Evolutionary conservation across 2,797 vertebrate genomes (phyloP), one percentile per base, ranked within the genome.

Genomic region (Anguilla marmorata): DNA sequence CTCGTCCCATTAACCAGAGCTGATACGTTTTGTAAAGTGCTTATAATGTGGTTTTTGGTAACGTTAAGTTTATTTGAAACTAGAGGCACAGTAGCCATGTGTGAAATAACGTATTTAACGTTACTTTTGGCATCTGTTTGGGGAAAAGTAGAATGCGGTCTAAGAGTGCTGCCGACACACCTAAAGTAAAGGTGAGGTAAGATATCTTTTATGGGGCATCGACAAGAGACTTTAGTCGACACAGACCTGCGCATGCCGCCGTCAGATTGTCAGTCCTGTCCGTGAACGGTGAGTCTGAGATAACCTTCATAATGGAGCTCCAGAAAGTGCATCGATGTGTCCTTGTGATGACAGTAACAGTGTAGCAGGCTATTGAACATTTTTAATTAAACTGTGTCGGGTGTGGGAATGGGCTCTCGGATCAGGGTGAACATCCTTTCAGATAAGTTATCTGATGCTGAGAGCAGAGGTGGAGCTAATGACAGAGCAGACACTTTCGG

Each of bases 401-500:
- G 37, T 37, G 74, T 76, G 69, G 27, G 27, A 74, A 33, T 33
- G 27, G 30, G 69, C 12, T 74, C 69, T 74, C 9, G 37, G 45
- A 48, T n/a, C 45, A 83, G 8, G 21, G 41, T 24, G 45, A 83
- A 50, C 24, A 9, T 50, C 41, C 45, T 83, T 83, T 83, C 48
- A 83, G 79, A 45, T 45, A 82, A 21, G 41, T 50, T 83, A 83
- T 83, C 79, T 52, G 41, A 48, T 83, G 80, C 80, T 33, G 33
- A 76, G 30, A 41, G 74, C 74, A 76, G 24, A 83, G 80, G 80
- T 83, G 45, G 37, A 52, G 48, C 80, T n/a, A 76, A 41, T 76
- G 74, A 76, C 33, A 41, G 33, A 74, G 69, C 69, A 76, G 74
- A 76, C 74, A 76, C 74, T 41, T 76, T 76, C 14, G 2, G 74